Evolutionary conservation across 2,113 vertebrate species (phyloP).

Genomic region (Typhlomys cinereus): DNA sequence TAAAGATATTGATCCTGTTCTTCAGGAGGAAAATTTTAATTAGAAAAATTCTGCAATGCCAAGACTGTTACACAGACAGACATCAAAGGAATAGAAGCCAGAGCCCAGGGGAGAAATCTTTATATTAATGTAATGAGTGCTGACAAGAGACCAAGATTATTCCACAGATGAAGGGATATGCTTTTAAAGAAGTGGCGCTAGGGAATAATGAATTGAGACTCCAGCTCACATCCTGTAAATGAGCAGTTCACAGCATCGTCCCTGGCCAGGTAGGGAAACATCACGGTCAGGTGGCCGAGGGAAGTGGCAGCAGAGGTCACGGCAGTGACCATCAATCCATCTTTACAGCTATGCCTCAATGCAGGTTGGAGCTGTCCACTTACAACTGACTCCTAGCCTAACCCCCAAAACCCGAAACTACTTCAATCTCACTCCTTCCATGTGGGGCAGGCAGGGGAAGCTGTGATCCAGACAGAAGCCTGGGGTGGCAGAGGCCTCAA

Average conservation of each 20-base stretch:
- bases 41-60: not conserved
- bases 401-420: not conserved
- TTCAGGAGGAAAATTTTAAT: not conserved
- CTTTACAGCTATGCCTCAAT: not conserved
- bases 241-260: not conserved
- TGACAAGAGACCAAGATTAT: not conserved
- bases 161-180: not conserved
- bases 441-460: not conserved
- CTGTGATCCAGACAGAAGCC: not conserved
- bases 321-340: not conserved
- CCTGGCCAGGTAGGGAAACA: not conserved
- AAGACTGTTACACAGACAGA: not conserved
- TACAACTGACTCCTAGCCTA: not conserved
- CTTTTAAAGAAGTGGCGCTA: not conserved
- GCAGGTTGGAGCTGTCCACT: not conserved
- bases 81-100: not conserved
- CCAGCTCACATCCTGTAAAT: not conserved
- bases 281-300: too few relatives aligned
- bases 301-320: not conserved
- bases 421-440: not conserved
- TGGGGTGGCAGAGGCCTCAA: not conserved
- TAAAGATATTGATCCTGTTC: not conserved
- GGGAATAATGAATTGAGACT: not conserved
- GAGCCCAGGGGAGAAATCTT: not conserved
- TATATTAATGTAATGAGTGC: not conserved